Conservation (phyloP, 2,888 invertebrate genomes). For the Synergus itoensis region DNA sequence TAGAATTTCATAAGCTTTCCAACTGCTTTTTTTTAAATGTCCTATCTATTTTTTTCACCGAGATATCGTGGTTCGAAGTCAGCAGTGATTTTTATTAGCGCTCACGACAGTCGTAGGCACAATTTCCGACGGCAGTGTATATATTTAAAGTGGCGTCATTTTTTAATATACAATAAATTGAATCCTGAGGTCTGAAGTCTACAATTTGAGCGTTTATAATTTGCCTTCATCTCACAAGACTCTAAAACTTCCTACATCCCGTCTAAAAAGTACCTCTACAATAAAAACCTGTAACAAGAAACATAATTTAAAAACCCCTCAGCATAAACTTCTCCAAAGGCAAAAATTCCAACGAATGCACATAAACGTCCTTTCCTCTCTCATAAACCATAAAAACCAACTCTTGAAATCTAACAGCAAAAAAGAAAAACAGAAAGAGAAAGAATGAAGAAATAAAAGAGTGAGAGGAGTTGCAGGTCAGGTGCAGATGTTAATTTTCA, state of each 20-base stretch:
- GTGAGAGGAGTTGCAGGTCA: slow-evolving; percentile 38
- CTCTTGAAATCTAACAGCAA: slow-evolving; percentile 37
- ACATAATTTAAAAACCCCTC: not conserved
- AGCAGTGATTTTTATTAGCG: too few relatives aligned
- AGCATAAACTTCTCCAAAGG: not conserved
- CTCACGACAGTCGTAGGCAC: too few relatives aligned
- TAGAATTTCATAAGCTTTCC: too few relatives aligned
- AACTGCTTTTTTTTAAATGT: too few relatives aligned
- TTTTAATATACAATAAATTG: not conserved
- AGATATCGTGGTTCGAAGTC: too few relatives aligned
- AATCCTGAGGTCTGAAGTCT: not conserved
- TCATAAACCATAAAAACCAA: slow-evolving; percentile 1
- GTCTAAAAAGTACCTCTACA: not conserved
- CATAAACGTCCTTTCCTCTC: not conserved
- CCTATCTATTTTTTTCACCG: too few relatives aligned
- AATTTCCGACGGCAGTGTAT: too few relatives aligned
- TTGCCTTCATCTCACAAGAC: not conserved
- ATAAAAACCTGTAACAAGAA: not conserved
- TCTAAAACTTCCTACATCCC: not conserved
- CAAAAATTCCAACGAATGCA: not conserved
- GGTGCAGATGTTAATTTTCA: too few relatives aligned
- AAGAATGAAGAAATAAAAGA: not conserved
- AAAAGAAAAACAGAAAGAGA: slow-evolving; percentile 46
- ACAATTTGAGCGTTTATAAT: not conserved
- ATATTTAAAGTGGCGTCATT: too few relatives aligned